Evolutionary conservation across 1,140 invertebrate species (phyloP).

Genomic region (Magallana ariakensis): DNA sequence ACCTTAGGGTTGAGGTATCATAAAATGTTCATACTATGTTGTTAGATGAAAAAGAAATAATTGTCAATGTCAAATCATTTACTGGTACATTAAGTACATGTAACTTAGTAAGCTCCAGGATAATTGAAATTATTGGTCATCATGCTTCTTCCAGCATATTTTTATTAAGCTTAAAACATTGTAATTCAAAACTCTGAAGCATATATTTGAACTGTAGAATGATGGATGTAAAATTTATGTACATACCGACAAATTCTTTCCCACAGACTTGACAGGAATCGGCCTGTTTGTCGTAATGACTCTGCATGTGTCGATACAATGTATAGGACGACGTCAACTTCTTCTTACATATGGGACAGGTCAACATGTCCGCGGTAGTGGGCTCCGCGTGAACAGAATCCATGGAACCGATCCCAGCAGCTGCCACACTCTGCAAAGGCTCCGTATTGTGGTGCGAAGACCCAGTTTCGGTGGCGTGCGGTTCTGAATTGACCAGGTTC

Average conservation of each 20-base stretch:
- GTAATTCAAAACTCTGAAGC: too few relatives aligned
- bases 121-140: too few relatives aligned
- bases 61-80: too few relatives aligned
- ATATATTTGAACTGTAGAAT: too few relatives aligned
- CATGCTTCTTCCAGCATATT: too few relatives aligned
- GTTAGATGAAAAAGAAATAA: too few relatives aligned
- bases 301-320: constrained; percentile 32
- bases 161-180: too few relatives aligned
- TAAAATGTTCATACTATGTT: too few relatives aligned
- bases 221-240: too few relatives aligned
- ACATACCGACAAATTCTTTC: constrained; percentile 33
- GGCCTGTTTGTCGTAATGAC: constrained; percentile 7
- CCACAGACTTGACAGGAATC: constrained; percentile 28
- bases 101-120: too few relatives aligned
- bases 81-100: too few relatives aligned
- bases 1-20: too few relatives aligned
- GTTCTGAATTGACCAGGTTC: background rate
- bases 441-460: background rate
- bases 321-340: constrained; percentile 6
- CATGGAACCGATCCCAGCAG: background rate
- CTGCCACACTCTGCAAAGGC: background rate
- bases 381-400: background rate
- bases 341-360: constrained; percentile 20
- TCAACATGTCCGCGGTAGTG: background rate
- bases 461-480: background rate